Evolutionary conservation across 2,888 invertebrate species (phyloP), one percentile per base, ranked within the genome.

Genomic region (Podabrus alpinus): DNA sequence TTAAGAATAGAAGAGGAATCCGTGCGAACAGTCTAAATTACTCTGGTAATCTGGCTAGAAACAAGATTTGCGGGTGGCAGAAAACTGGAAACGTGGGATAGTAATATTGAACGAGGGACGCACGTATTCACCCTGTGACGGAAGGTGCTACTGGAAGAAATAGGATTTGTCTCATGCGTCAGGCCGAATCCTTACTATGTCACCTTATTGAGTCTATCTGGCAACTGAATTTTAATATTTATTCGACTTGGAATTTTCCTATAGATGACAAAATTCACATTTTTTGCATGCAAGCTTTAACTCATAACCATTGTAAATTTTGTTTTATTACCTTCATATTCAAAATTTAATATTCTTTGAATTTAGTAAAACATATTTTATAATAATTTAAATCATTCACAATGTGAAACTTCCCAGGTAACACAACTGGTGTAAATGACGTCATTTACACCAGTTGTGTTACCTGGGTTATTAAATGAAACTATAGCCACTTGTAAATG

Each of bases 211-310:
- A 73, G 73, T 68, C 71, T 69, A 71, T 71, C 69, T 73, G 73
- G 71, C 71, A 76, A 73, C 70, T 71, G 73, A 76, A 76, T 76
- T 76, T 76, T 76, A 76, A 76, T 76, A 72, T 72, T 75, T 75
- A 75, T 75, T 71, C 75, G 68, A 66, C 73, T 66, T 29, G 69
- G 45, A 73, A 73, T 73, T 67, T 73, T 73, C 69, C 45, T 69
- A 62, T 68, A 68, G 68, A 72, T 67, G 68, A 61, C 72, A 72
- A 72, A 72, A 72, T 72, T 72, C 68, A 72, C 68, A 68, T 72
- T 68, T 72, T 68, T 45, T 45, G 45, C 45, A n/a, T 45, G n/a
- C 45, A 45, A 45, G 45, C 45, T 45, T 45, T 45, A 45, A 45
- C 45, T 45, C 45, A 45, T 45, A 45, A 45, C n/a, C 45, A 45